Evolutionary conservation across 2,113 vertebrate species (phyloP).

Genomic region (Clupea harengus): DNA sequence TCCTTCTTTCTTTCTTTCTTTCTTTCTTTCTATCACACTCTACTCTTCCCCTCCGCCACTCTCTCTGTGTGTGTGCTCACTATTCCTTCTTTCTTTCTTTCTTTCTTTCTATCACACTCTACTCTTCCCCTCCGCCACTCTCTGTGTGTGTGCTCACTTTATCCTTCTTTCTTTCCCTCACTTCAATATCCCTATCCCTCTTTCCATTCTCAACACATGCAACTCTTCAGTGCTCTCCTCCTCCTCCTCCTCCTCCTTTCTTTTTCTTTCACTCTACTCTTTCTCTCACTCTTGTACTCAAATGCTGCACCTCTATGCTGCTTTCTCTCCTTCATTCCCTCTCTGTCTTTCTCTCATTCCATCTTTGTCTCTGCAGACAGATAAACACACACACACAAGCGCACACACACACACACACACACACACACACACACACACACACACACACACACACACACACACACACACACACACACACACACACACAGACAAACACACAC

Average conservation of each 20-base stretch:
- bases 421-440: neutral
- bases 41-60: too few species aligned
- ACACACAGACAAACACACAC: neutral
- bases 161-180: neutral
- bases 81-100: neutral
- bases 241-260: neutral
- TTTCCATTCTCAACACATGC: neutral
- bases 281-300: conserved; percentile 1
- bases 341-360: too few species aligned
- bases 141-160: neutral
- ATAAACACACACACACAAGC: neutral
- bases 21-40: neutral
- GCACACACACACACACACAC: neutral
- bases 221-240: neutral
- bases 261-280: neutral
- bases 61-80: neutral
- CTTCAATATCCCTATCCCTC: neutral
- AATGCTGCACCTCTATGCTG: too few species aligned
- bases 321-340: too few species aligned
- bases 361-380: too few species aligned
- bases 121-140: too few species aligned
- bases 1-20: neutral
- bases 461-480: neutral
- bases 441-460: neutral
- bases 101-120: neutral